phyloP scores from a whole-genome alignment of 2,888 invertebrate genomes.

The Deroplatys truncata region DNA sequence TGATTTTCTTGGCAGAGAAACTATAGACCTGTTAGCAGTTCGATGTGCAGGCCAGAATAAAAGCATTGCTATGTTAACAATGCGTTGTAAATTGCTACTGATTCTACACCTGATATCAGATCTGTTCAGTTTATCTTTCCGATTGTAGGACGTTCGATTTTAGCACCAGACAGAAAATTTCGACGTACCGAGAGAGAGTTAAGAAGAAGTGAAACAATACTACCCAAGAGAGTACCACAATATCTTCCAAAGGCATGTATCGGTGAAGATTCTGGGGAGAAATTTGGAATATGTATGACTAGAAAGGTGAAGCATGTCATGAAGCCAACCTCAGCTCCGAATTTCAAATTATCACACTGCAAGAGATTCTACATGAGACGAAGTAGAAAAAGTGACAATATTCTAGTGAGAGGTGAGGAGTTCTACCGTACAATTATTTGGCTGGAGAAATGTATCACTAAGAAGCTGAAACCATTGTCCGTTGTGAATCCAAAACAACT shows the following conservation, averaged over 20 bases:
- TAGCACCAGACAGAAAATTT: too few species aligned
- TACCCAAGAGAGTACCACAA: too few species aligned
- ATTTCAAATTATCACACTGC: slow-evolving; percentile 10
- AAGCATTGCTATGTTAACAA: neutral
- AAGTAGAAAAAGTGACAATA: neutral
- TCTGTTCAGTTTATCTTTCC: too few species aligned
- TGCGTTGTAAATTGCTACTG: neutral
- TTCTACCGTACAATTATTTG: neutral
- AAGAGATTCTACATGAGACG: neutral
- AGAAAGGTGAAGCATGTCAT: neutral
- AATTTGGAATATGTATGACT: neutral
- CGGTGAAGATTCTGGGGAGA: too few species aligned
- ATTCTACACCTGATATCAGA: too few species aligned
- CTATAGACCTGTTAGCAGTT: neutral
- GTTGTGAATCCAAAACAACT: neutral
- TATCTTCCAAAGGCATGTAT: neutral
- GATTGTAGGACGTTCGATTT: too few species aligned
- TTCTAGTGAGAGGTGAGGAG: neutral
- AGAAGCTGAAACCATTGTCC: neutral
- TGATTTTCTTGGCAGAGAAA: neutral
- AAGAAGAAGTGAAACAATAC: too few species aligned
- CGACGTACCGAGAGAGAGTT: too few species aligned
- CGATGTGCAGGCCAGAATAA: slow-evolving; percentile 3
- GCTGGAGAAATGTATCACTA: neutral
- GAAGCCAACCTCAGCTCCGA: neutral